These are phyloP conservation scores for Pogonus chalceus DNA, from an alignment of 1,140 invertebrate genomes.

Conservation along the genomic window DNA sequence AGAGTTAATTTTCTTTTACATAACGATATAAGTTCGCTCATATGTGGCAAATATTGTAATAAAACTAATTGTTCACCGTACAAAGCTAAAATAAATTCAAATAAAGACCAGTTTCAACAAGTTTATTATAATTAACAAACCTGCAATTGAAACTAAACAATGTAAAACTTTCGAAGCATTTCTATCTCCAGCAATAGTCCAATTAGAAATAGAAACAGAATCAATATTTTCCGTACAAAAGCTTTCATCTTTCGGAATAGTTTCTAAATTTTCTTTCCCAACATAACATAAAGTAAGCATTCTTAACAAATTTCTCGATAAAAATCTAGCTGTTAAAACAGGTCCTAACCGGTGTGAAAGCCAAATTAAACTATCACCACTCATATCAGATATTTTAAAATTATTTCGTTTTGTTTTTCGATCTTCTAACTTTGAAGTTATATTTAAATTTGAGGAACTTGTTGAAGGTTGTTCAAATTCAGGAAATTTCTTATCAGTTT, in stretches of 20 bases:
- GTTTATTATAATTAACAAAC: constrained; percentile 30
- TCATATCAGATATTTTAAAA: constrained; percentile 78
- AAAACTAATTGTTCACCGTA: constrained; percentile 92
- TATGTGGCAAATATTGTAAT: constrained; percentile 88
- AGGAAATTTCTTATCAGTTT: not conserved
- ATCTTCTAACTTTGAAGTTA: constrained; percentile 18
- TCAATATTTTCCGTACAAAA: constrained; percentile 36
- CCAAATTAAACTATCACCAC: constrained; percentile 85
- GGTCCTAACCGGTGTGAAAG: constrained; percentile 88
- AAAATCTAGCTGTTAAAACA: constrained; percentile 79
- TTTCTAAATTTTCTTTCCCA: constrained; percentile 65
- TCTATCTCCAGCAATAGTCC: constrained; percentile 62
- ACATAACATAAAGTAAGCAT: constrained; percentile 92
- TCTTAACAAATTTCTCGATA: constrained; percentile 83
- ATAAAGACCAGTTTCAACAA: not conserved
- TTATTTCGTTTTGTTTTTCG: constrained; percentile 29
- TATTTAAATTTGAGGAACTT: not conserved
- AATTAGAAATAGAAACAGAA: constrained; percentile 45
- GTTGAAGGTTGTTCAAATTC: constrained; percentile 12
- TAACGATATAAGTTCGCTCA: constrained; percentile 68
- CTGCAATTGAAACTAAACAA: constrained; percentile 75
- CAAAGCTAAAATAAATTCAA: constrained; percentile 46
- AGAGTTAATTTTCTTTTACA: constrained; percentile 68
- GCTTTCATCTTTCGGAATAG: constrained; percentile 27
- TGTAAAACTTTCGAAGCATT: constrained; percentile 77